phyloP scores from a whole-genome alignment of 2,113 vertebrate species.

The Petromus typicus region DNA sequence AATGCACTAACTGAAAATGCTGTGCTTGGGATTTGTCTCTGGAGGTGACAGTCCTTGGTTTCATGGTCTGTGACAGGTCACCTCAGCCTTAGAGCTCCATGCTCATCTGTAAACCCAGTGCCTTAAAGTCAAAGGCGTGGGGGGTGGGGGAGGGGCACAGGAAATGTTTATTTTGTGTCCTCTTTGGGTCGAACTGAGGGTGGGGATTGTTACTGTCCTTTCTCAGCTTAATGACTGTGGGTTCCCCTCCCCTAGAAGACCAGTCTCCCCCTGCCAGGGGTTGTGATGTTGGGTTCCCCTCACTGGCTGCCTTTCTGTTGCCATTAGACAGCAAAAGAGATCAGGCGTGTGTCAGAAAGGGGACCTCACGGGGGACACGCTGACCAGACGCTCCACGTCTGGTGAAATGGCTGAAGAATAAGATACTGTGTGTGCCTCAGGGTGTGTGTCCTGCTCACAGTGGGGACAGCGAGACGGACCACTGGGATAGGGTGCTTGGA shows the following conservation, averaged over 20 bases:
- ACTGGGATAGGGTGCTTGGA: background rate
- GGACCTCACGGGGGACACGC: background rate
- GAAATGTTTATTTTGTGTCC: background rate
- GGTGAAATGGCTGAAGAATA: background rate
- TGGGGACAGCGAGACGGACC: background rate
- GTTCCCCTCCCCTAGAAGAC: background rate
- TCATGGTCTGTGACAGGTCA: background rate
- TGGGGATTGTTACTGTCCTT: background rate
- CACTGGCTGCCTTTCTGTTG: background rate
- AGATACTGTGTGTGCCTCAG: rapidly evolving
- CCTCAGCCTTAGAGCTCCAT: background rate
- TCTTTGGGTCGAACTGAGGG: background rate
- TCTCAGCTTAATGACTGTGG: background rate
- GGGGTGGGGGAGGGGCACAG: conserved; percentile 41
- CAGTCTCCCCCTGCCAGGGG: background rate
- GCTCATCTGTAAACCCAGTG: conserved; percentile 82
- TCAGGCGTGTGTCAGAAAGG: background rate
- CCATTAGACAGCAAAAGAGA: background rate
- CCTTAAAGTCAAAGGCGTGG: conserved; percentile 83
- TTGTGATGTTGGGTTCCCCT: background rate
- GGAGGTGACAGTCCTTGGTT: conserved; percentile 54
- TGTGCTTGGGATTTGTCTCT: conserved; percentile 45
- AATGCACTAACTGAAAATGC: background rate
- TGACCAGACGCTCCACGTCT: background rate
- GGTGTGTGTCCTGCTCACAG: background rate